Conservation (phyloP, 2,888 invertebrate genomes). For the Pandemis cinnamomeana region DNA sequence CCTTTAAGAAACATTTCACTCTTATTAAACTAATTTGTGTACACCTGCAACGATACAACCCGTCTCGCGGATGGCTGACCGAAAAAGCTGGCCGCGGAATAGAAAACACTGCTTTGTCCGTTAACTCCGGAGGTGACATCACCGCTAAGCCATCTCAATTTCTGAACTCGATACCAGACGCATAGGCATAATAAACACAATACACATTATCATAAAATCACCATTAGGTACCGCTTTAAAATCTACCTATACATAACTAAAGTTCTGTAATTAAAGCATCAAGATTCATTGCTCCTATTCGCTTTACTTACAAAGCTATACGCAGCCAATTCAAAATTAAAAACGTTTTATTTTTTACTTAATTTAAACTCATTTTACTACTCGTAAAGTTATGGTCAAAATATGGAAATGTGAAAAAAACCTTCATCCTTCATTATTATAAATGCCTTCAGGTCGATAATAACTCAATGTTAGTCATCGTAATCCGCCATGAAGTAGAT, state of each 20-base stretch:
- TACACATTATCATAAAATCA: conserved; percentile 30
- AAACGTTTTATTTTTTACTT: conserved; percentile 4
- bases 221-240: conserved; percentile 10
- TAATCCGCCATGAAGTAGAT: conserved; percentile 47
- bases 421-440: conserved; percentile 21
- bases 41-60: conserved; percentile 3
- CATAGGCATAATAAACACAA: conserved; percentile 30
- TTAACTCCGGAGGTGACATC: conserved; percentile 70
- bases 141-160: conserved; percentile 63
- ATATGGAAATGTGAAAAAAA: conserved; percentile 22
- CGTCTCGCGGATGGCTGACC: conserved; percentile 6
- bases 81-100: conserved; percentile 26
- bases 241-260: conserved; percentile 1
- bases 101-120: conserved; percentile 54
- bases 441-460: conserved; percentile 16
- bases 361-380: conserved; percentile 13
- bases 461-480: conserved; percentile 45
- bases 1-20: not conserved
- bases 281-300: conserved; percentile 12
- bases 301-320: not conserved
- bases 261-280: conserved; percentile 16
- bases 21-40: conserved; percentile 1
- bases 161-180: conserved; percentile 56
- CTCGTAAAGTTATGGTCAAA: conserved; percentile 1
- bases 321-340: not conserved